Conservation (phyloP, 2,113 vertebrate species). For the Boleophthalmus pectinirostris region DNA sequence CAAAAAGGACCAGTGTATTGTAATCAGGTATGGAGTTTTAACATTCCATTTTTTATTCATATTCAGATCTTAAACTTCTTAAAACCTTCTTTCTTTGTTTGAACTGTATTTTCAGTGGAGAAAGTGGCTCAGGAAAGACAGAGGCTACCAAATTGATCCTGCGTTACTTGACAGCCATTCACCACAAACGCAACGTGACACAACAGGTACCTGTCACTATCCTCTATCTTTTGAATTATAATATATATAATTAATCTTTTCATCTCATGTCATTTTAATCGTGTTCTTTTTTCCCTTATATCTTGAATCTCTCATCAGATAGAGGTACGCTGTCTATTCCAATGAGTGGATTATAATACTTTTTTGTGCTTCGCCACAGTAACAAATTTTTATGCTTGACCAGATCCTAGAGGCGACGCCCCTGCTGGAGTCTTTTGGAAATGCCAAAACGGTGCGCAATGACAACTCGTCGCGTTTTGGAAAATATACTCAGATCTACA, state of each 20-base stretch:
- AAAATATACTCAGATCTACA: conserved; percentile 94
- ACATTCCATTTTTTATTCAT: neutral
- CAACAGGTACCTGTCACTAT: conserved; percentile 80
- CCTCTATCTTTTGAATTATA: neutral
- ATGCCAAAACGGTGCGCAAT: conserved; percentile 97
- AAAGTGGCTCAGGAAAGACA: conserved; percentile 95
- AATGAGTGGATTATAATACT: neutral
- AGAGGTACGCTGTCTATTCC: conserved; percentile 74
- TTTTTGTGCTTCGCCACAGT: neutral
- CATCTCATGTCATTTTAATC: neutral
- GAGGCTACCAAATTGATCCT: conserved; percentile 95
- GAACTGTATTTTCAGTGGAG: conserved; percentile 79
- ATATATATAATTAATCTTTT: neutral
- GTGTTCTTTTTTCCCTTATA: neutral
- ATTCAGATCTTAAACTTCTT: neutral
- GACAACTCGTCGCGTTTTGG: conserved; percentile 98
- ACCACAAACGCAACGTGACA: conserved; percentile 85
- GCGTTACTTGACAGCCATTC: conserved; percentile 91
- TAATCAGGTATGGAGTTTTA: conserved; percentile 86
- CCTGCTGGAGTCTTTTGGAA: conserved; percentile 95
- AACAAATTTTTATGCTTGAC: conserved; percentile 28
- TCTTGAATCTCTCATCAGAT: conserved; percentile 71
- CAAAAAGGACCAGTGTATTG: conserved; percentile 96
- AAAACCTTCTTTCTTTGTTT: neutral
- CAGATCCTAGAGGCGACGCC: conserved; percentile 96